phyloP scores from a whole-genome alignment of 2,113 vertebrate species.

The Eurypyga helias region DNA sequence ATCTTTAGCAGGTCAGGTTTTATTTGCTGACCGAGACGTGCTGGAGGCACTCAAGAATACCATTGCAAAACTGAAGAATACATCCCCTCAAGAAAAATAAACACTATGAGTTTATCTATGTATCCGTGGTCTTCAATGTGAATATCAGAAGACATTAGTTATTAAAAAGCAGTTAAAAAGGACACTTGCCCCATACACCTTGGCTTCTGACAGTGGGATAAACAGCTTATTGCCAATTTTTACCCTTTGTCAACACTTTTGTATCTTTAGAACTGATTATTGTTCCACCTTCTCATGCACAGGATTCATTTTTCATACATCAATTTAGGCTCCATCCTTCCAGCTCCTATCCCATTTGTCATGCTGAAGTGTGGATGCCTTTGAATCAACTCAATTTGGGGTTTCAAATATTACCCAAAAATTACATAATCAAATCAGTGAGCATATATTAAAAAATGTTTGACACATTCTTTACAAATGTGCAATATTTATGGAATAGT shows the following conservation, averaged over 20 bases:
- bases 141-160: neutral
- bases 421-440: neutral
- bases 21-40: neutral
- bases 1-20: neutral
- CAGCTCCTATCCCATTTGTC: neutral
- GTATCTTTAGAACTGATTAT: neutral
- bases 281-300: accelerated
- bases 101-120: neutral
- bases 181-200: neutral
- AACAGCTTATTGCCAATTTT: neutral
- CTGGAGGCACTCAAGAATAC: neutral
- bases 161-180: neutral
- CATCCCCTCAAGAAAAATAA: neutral
- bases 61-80: no score
- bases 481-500: neutral
- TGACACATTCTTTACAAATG: neutral
- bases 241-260: neutral
- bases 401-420: neutral
- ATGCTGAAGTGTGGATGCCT: neutral
- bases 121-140: no score
- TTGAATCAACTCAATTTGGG: neutral
- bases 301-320: neutral
- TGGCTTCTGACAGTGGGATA: neutral
- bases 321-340: neutral
- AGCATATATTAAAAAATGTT: neutral